Base-by-base conservation (phyloP, 1,140 invertebrate species). In the Microplitis demolitor region DNA sequence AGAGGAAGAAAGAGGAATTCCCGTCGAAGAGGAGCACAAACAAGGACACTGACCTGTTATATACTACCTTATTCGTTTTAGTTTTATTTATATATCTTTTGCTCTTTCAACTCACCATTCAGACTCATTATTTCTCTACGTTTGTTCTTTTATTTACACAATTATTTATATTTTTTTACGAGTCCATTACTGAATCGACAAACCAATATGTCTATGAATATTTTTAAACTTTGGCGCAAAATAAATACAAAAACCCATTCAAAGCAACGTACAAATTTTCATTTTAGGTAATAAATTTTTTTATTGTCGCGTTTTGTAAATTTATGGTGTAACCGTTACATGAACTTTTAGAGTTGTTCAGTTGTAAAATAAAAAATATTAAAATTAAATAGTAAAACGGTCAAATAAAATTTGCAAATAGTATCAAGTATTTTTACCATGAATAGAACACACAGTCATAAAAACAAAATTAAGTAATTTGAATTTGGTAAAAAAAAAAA, bases 1-100 rank as follows among this genome's bases (percentile, higher is more conserved):
- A 24, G 24, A 24, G 24, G 24, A 24, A 24, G 24, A 24, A 24
- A 66, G 64, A 51, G 33, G 45, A 68, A 68, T 68, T 68, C 51
- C 31, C 51, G 24, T 24, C 24, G 31, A 68, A 68, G 50, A 68
- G 66, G n/a, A 68, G 45, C 66, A 58, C 56, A 16, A 58, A 58
- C 16, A 58, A 58, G 56, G 56, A 58, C 56, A 58, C 56, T 58
- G 56, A 58, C 56, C 56, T 58, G 16, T 31, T 58, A 9, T 58
- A n/a, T 58, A 24, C 16, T 24, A 31, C 24, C 24, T 31, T 58
- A 58, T 58, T 24, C 9, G 8, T 58, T 24, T 9, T 45, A 45
- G 4, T 9, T 58, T 58, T 58, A 13, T 54, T 54, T n/a, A 54
- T 54, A 13, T 54, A 14, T 54, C n/a, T n/a, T 54, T n/a, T n/a